Conservation (phyloP, 2,888 invertebrate genomes). For the Oasisia sp. region DNA sequence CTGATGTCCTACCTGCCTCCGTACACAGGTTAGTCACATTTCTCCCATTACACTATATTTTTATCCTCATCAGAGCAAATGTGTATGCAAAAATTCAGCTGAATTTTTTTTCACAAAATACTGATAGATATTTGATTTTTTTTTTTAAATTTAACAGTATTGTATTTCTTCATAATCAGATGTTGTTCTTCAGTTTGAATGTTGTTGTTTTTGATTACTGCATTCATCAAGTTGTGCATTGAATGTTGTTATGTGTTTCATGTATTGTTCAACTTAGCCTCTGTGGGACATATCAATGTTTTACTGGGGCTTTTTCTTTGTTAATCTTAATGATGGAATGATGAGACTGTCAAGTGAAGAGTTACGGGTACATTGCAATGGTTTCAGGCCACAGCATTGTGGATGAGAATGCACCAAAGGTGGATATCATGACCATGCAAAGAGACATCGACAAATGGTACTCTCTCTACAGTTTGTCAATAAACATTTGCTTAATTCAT, state of each 20-base stretch:
- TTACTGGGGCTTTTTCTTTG: no score
- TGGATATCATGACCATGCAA: slow-evolving; percentile 62
- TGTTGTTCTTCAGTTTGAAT: no score
- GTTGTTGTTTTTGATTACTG: no score
- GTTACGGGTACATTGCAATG: neutral
- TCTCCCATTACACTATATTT: neutral
- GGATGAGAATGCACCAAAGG: slow-evolving; percentile 50
- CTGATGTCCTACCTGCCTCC: slow-evolving; percentile 65
- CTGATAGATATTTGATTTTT: no score
- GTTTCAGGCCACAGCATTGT: slow-evolving; percentile 51
- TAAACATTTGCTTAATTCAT: neutral
- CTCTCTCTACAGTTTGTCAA: slow-evolving; percentile 23
- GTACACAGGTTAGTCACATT: slow-evolving; percentile 56
- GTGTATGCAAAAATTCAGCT: neutral
- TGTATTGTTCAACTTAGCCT: no score
- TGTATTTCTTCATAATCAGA: no score
- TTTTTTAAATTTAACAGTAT: no score
- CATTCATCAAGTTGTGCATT: no score
- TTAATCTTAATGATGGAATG: no score
- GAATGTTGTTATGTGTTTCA: no score
- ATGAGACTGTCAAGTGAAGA: no score
- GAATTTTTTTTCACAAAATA: neutral
- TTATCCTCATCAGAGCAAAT: neutral
- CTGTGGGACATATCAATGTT: no score
- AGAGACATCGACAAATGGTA: slow-evolving; percentile 65